A percentile compares a stretch with the other conserved stretches of the same genome.
Evolutionary conservation across 2,113 vertebrate genomes (phyloP).

Genomic region (Tonatia bakeri): DNA sequence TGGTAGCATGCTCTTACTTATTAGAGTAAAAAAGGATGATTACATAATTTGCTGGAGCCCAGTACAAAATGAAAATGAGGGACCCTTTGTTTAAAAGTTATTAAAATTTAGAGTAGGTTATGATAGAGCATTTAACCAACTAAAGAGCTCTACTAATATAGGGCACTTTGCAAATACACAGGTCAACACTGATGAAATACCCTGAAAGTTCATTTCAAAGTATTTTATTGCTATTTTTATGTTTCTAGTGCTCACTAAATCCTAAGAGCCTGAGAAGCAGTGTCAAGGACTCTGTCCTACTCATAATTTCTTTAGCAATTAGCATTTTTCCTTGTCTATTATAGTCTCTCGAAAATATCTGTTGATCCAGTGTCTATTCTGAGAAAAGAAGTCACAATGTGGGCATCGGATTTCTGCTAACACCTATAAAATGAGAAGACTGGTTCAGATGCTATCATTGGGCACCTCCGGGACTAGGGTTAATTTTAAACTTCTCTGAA

Average conservation of each 20-base stretch:
- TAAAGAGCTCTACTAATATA: neutral
- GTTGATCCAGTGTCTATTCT: neutral
- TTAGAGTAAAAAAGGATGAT: neutral
- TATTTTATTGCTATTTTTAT: neutral
- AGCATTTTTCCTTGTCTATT: neutral
- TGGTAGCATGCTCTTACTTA: neutral
- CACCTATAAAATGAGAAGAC: neutral
- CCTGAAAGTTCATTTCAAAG: neutral
- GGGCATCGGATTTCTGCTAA: neutral
- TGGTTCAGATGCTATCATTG: neutral
- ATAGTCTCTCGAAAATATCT: neutral
- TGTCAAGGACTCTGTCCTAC: neutral
- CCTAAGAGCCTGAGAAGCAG: neutral
- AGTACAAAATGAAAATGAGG: neutral
- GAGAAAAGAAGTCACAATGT: neutral
- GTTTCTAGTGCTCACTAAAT: neutral
- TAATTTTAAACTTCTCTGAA: neutral
- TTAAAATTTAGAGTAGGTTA: neutral
- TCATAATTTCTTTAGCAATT: neutral
- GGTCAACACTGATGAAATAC: neutral
- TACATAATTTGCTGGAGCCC: neutral
- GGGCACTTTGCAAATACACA: neutral
- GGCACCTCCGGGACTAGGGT: accelerated
- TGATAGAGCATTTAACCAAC: neutral
- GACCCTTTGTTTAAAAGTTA: neutral